phyloP scores from a whole-genome alignment of 1,140 invertebrate species.

The Stegodyphus mimosarum region DNA sequence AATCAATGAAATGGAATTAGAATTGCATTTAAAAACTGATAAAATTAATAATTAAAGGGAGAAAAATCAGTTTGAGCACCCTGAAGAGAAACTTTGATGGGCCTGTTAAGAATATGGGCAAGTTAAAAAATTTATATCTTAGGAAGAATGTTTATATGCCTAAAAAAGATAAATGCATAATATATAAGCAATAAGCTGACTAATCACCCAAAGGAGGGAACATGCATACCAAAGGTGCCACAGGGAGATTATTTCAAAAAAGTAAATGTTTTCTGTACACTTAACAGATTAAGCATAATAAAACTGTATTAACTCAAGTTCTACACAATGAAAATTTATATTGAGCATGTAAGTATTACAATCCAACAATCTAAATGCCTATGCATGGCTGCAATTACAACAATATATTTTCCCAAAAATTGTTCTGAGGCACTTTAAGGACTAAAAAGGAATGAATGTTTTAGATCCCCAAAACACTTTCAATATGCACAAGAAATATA shows the following conservation, averaged over 20 bases:
- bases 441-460: conserved; percentile 38
- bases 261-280: neutral
- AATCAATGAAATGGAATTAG: neutral
- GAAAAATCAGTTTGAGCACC: neutral
- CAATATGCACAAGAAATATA: neutral
- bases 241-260: neutral
- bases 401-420: conserved; percentile 34
- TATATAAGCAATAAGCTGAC: neutral
- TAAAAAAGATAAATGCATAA: neutral
- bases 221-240: neutral
- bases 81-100: neutral
- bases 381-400: conserved; percentile 20
- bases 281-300: neutral
- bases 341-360: conserved; percentile 35
- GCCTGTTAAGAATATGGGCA: neutral
- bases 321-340: conserved; percentile 14
- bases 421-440: conserved; percentile 52
- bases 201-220: neutral
- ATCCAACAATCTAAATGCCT: conserved; percentile 48
- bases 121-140: neutral
- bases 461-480: neutral
- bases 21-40: neutral
- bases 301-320: neutral
- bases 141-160: neutral
- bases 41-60: neutral